A percentile compares a stretch with the other conserved stretches of the same genome.
phyloP scores from a whole-genome alignment of 2,113 vertebrate species.

The Odobenus rosmarus region DNA sequence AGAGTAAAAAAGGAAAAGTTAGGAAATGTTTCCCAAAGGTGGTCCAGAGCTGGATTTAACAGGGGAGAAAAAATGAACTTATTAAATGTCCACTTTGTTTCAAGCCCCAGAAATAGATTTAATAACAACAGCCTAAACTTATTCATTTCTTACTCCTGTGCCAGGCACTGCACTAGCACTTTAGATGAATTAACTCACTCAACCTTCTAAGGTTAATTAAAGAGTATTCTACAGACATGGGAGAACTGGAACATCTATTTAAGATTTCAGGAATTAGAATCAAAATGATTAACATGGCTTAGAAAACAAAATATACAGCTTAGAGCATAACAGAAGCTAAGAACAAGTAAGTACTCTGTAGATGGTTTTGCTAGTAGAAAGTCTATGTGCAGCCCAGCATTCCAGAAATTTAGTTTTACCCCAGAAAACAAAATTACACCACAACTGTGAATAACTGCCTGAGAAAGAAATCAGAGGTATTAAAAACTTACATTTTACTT shows the following conservation, averaged over 20 bases:
- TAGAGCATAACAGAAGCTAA: not conserved
- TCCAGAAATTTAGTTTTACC: not conserved
- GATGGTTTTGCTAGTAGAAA: not conserved
- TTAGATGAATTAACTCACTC: not conserved
- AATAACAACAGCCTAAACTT: not conserved
- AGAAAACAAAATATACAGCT: not conserved
- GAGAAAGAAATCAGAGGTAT: not conserved
- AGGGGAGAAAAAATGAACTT: not conserved
- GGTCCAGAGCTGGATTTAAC: not conserved
- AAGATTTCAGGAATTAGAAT: not conserved
- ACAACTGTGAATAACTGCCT: not conserved
- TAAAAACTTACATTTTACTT: not conserved
- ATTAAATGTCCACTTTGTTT: not conserved
- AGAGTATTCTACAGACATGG: not conserved
- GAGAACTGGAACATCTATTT: not conserved
- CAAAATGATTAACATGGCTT: not conserved
- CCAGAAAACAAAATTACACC: not conserved
- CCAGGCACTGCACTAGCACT: not conserved
- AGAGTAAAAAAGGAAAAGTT: conserved; percentile 38
- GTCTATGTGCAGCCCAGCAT: not conserved
- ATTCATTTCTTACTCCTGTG: not conserved
- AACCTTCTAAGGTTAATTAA: not conserved
- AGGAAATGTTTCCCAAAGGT: not conserved
- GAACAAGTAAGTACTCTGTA: not conserved
- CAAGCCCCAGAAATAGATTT: not conserved